phyloP scores from a whole-genome alignment of 2,797 vertebrate genomes.

The Heliangelus exortis region DNA sequence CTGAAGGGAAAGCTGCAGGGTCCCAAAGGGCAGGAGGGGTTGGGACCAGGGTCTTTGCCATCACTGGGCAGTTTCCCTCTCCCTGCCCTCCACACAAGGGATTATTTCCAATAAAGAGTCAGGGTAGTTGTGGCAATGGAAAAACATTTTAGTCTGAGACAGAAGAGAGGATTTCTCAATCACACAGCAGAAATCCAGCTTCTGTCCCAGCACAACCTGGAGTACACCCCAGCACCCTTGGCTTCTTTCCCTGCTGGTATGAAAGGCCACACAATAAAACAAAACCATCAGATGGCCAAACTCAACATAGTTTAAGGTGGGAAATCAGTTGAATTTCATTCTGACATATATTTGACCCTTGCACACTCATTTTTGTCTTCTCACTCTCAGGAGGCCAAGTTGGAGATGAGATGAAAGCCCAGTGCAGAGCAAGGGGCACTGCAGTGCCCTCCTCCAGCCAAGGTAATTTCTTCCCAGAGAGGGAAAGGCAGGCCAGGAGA shows the following conservation, averaged over 20 bases:
- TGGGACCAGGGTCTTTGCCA: background rate
- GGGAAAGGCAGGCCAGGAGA: background rate
- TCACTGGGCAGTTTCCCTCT: fast-evolving
- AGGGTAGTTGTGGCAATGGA: background rate
- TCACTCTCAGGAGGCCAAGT: background rate
- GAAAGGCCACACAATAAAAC: background rate
- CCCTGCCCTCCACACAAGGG: background rate
- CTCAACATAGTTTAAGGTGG: background rate
- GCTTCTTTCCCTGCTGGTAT: background rate
- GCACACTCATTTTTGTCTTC: background rate
- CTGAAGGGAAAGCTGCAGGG: background rate
- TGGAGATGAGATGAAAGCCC: background rate
- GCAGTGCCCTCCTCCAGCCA: background rate
- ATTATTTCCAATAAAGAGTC: background rate
- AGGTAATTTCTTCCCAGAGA: background rate
- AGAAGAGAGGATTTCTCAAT: background rate
- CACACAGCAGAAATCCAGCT: background rate
- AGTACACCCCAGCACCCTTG: background rate
- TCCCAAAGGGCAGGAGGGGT: background rate
- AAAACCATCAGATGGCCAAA: background rate
- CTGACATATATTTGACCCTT: background rate
- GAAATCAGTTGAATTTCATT: background rate
- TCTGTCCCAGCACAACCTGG: background rate
- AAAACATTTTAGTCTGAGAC: background rate
- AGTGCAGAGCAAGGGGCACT: background rate